Percentiles rank a stretch among this genome's conserved stretches.
These are phyloP conservation scores for Matsumyia berberina DNA, from an alignment of 2,888 invertebrate species.

Conservation along the genomic window DNA sequence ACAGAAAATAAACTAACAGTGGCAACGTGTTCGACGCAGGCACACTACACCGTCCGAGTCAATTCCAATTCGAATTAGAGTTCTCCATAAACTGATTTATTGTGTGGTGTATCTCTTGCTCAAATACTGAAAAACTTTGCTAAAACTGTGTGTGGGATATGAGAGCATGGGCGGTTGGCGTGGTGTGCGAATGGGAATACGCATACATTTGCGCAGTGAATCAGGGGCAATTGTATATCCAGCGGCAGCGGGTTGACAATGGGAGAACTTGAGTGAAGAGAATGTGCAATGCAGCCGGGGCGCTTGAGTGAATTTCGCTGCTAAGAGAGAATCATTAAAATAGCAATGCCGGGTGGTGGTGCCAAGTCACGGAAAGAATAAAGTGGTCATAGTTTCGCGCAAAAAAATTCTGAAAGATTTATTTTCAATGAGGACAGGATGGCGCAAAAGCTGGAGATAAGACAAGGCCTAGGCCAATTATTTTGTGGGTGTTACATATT, in stretches of 20 bases:
- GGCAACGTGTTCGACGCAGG: constrained; percentile 61
- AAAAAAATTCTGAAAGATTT: no score
- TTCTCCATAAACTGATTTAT: constrained; percentile 76
- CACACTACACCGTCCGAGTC: constrained; percentile 69
- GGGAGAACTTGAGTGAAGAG: constrained; percentile 41
- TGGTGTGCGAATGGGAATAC: constrained; percentile 50
- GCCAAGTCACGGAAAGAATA: constrained; percentile 9
- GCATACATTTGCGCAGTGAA: constrained; percentile 66
- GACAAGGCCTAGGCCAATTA: no score
- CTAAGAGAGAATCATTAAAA: neutral
- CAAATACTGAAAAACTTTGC: constrained; percentile 62
- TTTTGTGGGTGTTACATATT: no score
- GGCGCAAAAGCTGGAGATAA: no score
- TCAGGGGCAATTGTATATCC: constrained; percentile 51
- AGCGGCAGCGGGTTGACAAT: constrained; percentile 24
- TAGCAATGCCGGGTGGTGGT: constrained; percentile 31
- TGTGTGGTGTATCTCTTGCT: constrained; percentile 73
- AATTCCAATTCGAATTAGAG: constrained; percentile 75
- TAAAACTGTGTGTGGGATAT: constrained; percentile 25
- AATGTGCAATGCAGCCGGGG: neutral
- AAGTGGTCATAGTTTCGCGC: neutral
- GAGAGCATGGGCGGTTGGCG: constrained; percentile 5
- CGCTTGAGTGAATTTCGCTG: constrained; percentile 49
- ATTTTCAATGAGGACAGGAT: no score
- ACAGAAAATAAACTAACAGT: constrained; percentile 51